Evolutionary conservation across 2,797 vertebrate species (phyloP), one percentile per base, ranked within the genome.

Genomic region (Pseudopleuronectes americanus): DNA sequence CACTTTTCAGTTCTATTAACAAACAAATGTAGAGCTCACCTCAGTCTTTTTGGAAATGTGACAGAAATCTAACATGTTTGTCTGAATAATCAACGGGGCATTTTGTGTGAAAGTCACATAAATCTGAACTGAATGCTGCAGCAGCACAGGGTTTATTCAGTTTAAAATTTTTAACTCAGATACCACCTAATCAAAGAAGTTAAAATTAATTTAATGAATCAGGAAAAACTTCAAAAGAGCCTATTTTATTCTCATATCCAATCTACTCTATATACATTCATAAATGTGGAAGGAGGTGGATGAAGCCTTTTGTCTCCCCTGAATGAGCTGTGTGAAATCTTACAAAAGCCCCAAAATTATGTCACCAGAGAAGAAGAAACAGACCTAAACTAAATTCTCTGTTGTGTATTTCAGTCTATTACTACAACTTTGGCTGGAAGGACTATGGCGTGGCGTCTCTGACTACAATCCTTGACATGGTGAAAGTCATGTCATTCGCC

Each of bases 391-490:
- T 45, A 10, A 41, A 2, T 43, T 26, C 7, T 60, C 2, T 76
- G 19, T 74, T 77, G 10, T 87, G 21, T 62, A 0, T 87, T 92
- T 84, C 80, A 99, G 98, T 99, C 89, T 99, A 98, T 90, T 99
- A 99, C 92, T 99, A 99, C 91, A 99, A 99, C 91, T 99, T 99
- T 77, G 97, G 97, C 24, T 99, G 98, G 98, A 99, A 99, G 86
- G 98, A 99, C 89, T 99, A 99, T 22, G 97, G 97, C 4, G 97
- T 99, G 68, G 97, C 97, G 0, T 99, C 97, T 68, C 95, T 99
- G 64, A 98, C 96, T 0, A 96, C 97, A 22, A 96, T 99, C 85
- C 94, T 99, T 1, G 98, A 99, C 84, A 99, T 99, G 98, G 97
- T 99, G 21, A 99, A 99, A 81, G 97, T 99, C 71, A 97, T 99